phyloP scores from a whole-genome alignment of 2,797 vertebrate species.

The Hemitrygon akajei region DNA sequence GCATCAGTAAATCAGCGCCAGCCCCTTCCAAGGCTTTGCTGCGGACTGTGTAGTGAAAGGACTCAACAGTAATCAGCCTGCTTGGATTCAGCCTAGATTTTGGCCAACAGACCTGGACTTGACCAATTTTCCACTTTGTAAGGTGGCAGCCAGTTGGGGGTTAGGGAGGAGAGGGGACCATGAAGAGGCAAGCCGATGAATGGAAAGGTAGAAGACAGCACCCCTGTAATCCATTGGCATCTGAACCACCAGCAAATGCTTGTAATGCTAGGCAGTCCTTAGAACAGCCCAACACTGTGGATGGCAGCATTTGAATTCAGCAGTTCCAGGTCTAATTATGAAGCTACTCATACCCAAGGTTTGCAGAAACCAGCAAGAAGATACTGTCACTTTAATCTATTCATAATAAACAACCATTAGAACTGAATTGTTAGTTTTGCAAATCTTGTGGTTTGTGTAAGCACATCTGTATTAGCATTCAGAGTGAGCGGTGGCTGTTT shows the following conservation, averaged over 20 bases:
- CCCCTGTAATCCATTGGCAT: not conserved
- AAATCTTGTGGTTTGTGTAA: not conserved
- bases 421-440: not conserved
- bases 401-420: not conserved
- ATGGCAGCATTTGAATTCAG: not conserved
- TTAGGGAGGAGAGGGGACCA: not conserved
- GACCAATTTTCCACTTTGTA: too few relatives aligned
- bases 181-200: not conserved
- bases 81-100: too few relatives aligned
- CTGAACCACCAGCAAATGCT: not conserved
- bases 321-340: not conserved
- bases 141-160: not conserved
- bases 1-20: too few relatives aligned
- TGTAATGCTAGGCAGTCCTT: not conserved
- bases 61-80: too few relatives aligned
- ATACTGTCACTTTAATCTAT: slow-evolving; percentile 21
- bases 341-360: not conserved
- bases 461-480: not conserved
- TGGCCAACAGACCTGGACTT: too few relatives aligned
- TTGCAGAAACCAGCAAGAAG: slow-evolving; percentile 22
- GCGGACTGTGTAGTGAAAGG: too few relatives aligned
- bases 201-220: not conserved
- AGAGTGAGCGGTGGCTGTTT: not conserved
- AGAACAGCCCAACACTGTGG: not conserved
- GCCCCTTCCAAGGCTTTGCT: too few relatives aligned